Evolutionary conservation across 2,113 vertebrate species (phyloP).

Genomic region (Microtus ochrogaster): DNA sequence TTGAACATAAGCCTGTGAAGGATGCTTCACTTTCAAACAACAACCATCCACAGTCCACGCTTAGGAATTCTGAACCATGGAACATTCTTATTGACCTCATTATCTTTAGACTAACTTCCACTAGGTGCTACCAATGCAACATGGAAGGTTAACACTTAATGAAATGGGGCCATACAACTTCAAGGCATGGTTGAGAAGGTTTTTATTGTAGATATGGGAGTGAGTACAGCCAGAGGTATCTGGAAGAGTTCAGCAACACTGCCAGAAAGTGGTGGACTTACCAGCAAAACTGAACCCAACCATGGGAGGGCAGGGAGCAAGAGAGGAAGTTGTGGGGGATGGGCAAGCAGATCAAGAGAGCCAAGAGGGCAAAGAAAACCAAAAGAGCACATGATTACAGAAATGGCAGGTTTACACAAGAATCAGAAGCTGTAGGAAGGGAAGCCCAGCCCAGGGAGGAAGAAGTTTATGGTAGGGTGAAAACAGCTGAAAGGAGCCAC

Average conservation of each 20-base stretch:
- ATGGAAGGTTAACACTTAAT: neutral
- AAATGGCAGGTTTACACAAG: neutral
- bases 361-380: neutral
- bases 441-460: neutral
- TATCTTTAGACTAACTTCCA: slow-evolving; percentile 1
- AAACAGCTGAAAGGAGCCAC: neutral
- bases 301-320: no score
- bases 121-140: neutral
- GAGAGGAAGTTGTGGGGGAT: neutral
- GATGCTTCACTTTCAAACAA: neutral
- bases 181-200: neutral
- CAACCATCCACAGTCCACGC: neutral
- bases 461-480: neutral
- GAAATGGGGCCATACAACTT: neutral
- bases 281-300: neutral
- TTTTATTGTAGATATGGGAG: no score
- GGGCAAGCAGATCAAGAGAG: neutral
- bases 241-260: neutral
- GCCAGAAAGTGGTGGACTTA: neutral
- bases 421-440: neutral
- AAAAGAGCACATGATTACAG: neutral
- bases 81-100: neutral
- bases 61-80: slow-evolving; percentile 25
- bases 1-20: neutral
- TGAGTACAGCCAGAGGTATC: no score